phyloP scores from a whole-genome alignment of 1,140 invertebrate species.

The Heterodera carotae region DNA sequence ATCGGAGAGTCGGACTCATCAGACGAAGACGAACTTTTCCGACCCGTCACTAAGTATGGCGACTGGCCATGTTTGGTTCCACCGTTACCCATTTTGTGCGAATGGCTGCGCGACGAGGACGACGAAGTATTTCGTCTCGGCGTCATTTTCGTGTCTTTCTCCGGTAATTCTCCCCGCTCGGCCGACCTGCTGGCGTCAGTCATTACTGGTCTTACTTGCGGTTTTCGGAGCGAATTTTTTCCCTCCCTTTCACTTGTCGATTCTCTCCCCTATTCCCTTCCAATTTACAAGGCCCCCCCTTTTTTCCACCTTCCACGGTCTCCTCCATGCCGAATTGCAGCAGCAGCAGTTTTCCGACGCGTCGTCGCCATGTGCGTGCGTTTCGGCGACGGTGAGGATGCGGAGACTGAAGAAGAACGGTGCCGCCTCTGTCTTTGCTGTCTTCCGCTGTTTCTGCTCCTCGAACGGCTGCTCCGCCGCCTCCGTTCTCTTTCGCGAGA shows the following conservation, averaged over 20 bases:
- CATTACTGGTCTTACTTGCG: not conserved
- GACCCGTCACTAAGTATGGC: not conserved
- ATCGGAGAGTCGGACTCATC: constrained; percentile 21
- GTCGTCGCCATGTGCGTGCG: not conserved
- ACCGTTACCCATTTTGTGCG: not conserved
- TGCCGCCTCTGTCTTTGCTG: not conserved
- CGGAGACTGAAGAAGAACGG: not conserved
- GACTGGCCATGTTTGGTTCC: not conserved
- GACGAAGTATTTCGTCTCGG: constrained; percentile 6
- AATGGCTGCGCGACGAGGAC: not conserved
- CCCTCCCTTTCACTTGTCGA: too few species aligned
- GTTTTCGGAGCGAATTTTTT: not conserved
- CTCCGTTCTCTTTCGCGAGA: not conserved
- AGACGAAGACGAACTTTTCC: constrained; percentile 22
- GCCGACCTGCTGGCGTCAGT: not conserved
- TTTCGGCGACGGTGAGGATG: not conserved
- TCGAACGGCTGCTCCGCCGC: not conserved
- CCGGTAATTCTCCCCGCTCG: not conserved
- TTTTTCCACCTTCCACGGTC: not conserved
- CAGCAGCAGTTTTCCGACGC: not conserved
- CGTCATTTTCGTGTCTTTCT: constrained; percentile 2
- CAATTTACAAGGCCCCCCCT: too few species aligned
- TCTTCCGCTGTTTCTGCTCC: not conserved
- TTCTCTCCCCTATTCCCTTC: not conserved
- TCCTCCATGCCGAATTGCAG: not conserved